These are phyloP conservation scores for Drosophila malerkotliana DNA, from an alignment of 1,140 invertebrate species.

Conservation along the genomic window DNA sequence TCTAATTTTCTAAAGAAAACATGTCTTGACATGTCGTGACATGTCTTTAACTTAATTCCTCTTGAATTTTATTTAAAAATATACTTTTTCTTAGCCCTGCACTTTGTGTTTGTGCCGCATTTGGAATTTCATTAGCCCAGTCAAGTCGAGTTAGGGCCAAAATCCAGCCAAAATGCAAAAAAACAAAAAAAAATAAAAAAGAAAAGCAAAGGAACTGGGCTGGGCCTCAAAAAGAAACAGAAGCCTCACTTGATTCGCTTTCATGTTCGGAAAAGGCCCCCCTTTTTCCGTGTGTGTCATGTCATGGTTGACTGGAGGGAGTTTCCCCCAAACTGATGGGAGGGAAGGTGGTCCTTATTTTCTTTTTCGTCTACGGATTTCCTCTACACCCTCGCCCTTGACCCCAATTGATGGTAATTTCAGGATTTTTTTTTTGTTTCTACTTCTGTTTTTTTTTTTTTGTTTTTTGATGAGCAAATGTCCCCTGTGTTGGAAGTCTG, in stretches of 20 bases:
- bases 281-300: conserved; percentile 51
- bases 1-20: too few species aligned
- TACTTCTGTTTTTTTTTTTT: too few species aligned
- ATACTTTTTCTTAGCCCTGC: background rate
- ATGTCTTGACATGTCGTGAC: too few species aligned
- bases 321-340: conserved; percentile 17
- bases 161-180: background rate
- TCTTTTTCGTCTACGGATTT: conserved; percentile 32
- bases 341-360: conserved; percentile 15
- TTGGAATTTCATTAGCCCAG: conserved; percentile 50
- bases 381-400: conserved; percentile 48
- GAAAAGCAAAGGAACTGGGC: conserved; percentile 1
- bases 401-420: conserved; percentile 61
- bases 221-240: conserved; percentile 1
- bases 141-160: background rate
- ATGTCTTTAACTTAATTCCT: too few species aligned
- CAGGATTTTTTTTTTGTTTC: conserved; percentile 7
- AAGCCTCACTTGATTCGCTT: conserved; percentile 42
- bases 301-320: conserved; percentile 47
- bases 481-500: conserved; percentile 6
- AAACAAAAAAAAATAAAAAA: background rate
- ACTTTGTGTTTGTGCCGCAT: conserved; percentile 33
- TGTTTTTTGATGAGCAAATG: conserved; percentile 14
- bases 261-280: conserved; percentile 20
- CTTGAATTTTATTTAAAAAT: background rate